Percentiles rank a stretch among this genome's conserved stretches.
Conservation (phyloP, 2,113 vertebrate species). For the Thalassoma bifasciatum region DNA sequence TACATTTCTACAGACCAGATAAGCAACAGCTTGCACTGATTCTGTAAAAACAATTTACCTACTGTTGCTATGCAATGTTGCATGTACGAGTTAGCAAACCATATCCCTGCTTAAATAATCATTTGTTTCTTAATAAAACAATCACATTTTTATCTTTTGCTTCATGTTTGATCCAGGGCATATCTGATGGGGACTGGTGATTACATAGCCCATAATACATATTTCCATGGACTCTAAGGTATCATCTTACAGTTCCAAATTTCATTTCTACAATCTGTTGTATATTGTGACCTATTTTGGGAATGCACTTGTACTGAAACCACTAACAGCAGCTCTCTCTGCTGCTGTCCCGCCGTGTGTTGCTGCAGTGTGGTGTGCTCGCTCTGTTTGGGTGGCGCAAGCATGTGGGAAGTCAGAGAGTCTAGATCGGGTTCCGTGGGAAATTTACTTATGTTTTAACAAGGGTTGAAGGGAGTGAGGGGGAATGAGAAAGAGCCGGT, state of each 20-base stretch:
- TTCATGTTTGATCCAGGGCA: not conserved
- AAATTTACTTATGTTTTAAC: conserved; percentile 71
- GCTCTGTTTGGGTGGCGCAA: conserved; percentile 51
- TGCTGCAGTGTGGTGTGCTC: conserved; percentile 19
- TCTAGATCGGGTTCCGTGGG: conserved; percentile 70
- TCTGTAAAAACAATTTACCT: no score
- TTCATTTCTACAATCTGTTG: conserved; percentile 27
- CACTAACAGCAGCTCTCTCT: conserved; percentile 48
- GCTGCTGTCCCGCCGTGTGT: conserved; percentile 29
- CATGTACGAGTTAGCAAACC: no score
- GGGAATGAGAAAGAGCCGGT: conserved; percentile 64
- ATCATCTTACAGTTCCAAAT: conserved; percentile 13
- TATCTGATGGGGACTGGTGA: not conserved
- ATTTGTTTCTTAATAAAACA: not conserved
- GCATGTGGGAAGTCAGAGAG: conserved; percentile 54
- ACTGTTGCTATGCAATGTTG: no score
- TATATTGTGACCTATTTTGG: conserved; percentile 31
- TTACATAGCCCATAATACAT: conserved; percentile 18
- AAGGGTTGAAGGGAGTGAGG: conserved; percentile 57
- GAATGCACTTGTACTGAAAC: conserved; percentile 25
- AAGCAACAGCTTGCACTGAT: no score
- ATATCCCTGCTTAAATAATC: no score
- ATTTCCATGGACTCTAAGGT: conserved; percentile 7
- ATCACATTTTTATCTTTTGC: not conserved
- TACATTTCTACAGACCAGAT: no score